These are phyloP conservation scores for Leptodactylus fuscus DNA, from an alignment of 2,113 vertebrate species.

Conservation along the genomic window DNA sequence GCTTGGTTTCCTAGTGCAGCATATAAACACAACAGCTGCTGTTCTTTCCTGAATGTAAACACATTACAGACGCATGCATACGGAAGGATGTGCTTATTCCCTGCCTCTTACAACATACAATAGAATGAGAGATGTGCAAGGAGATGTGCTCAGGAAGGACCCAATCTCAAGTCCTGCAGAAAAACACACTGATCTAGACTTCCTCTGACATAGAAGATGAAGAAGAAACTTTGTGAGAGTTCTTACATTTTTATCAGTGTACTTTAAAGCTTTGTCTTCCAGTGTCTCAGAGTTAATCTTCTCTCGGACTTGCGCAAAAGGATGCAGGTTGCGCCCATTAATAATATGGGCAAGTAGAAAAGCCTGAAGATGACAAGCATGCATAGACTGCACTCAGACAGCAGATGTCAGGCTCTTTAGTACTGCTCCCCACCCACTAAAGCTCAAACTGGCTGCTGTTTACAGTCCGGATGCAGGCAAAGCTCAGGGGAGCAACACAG, in stretches of 20 bases:
- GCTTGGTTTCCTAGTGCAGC: neutral
- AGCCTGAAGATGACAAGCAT: neutral
- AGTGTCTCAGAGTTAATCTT: neutral
- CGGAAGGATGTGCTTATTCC: conserved; percentile 48
- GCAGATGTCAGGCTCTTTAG: conserved; percentile 42
- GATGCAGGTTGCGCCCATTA: neutral
- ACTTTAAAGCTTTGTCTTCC: too few species aligned
- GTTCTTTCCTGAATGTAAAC: conserved; percentile 36
- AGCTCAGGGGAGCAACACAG: conserved; percentile 52
- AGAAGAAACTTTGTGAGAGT: neutral
- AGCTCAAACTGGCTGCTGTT: conserved; percentile 54
- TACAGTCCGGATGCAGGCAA: conserved; percentile 55
- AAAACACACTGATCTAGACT: neutral
- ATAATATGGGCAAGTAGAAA: neutral
- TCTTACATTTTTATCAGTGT: neutral
- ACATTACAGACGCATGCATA: neutral
- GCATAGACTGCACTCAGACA: conserved; percentile 29
- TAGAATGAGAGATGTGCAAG: neutral
- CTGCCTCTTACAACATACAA: neutral
- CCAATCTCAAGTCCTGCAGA: neutral
- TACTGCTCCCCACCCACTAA: conserved; percentile 31
- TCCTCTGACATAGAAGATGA: neutral
- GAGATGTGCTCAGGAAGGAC: conserved; percentile 1
- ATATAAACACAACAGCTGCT: conserved; percentile 23
- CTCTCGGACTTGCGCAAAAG: neutral